phyloP scores from a whole-genome alignment of 2,888 invertebrate species.

The Epirrhoe alternata region DNA sequence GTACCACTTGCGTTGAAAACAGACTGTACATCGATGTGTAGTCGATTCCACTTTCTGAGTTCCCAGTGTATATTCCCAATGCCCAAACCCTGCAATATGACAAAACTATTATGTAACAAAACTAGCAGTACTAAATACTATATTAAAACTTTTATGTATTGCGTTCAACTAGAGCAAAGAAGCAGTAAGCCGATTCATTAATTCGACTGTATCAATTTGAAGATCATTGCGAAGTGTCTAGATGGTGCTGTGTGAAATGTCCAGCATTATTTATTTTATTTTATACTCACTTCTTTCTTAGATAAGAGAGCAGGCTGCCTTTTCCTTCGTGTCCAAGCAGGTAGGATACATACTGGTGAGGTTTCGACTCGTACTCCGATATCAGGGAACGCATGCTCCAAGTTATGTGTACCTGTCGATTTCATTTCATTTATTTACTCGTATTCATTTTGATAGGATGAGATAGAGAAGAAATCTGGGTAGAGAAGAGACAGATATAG shows the following conservation, averaged over 20 bases:
- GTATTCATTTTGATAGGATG: no score
- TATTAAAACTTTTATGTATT: no score
- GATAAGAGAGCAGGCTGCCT: conserved; percentile 91
- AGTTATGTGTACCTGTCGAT: conserved; percentile 68
- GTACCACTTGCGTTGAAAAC: conserved; percentile 89
- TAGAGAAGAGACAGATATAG: no score
- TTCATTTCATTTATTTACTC: no score
- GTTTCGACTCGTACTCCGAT: conserved; percentile 89
- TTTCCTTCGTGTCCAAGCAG: conserved; percentile 95
- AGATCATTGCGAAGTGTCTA: no score
- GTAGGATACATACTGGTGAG: conserved; percentile 90
- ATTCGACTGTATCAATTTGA: neutral
- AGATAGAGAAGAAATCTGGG: no score
- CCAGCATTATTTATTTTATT: neutral
- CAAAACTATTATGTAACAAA: no score
- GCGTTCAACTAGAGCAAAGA: no score
- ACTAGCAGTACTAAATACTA: no score
- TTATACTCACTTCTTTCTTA: conserved; percentile 87
- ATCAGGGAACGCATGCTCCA: conserved; percentile 80
- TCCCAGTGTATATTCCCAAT: conserved; percentile 88
- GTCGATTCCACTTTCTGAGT: conserved; percentile 90
- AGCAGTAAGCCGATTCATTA: no score
- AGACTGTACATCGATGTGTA: conserved; percentile 91
- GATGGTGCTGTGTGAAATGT: no score
- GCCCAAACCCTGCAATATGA: conserved; percentile 93